phyloP scores from a whole-genome alignment of 2,113 vertebrate species.

The Prolemur simus region DNA sequence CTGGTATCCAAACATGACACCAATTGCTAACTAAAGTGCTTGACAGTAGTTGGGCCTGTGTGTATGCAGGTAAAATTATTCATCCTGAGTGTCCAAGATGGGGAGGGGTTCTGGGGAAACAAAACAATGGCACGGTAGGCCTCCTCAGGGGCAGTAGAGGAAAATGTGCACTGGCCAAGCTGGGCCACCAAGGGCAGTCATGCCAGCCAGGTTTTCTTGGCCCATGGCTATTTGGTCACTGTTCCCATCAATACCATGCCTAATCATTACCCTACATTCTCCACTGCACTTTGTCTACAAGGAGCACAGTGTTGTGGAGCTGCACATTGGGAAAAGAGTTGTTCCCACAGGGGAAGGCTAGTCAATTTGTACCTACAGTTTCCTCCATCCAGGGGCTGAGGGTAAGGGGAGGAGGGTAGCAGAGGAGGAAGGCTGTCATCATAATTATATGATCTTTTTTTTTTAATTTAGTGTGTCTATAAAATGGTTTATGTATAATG shows the following conservation, averaged over 20 bases:
- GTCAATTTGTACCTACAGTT: not conserved
- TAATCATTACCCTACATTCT: not conserved
- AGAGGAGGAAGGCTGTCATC: not conserved
- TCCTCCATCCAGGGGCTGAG: not conserved
- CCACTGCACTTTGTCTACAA: not conserved
- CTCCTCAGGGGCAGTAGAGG: not conserved
- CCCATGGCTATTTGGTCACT: not conserved
- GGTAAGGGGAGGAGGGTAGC: not conserved
- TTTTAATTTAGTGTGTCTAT: not conserved
- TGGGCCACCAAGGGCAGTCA: not conserved
- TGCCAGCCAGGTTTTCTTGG: not conserved
- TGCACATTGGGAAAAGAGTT: not conserved
- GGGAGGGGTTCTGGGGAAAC: not conserved
- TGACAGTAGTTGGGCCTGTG: not conserved
- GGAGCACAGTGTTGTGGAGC: not conserved
- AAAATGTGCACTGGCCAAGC: not conserved
- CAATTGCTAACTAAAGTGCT: constrained; percentile 68
- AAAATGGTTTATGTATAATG: not conserved
- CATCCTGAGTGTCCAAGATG: not conserved
- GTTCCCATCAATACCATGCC: not conserved
- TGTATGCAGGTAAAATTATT: not conserved
- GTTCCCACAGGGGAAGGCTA: not conserved
- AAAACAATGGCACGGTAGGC: not conserved
- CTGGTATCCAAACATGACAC: constrained; percentile 71
- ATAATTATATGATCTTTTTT: not conserved